Conservation (phyloP, 2,113 vertebrate genomes). For the Sardina pilchardus region DNA sequence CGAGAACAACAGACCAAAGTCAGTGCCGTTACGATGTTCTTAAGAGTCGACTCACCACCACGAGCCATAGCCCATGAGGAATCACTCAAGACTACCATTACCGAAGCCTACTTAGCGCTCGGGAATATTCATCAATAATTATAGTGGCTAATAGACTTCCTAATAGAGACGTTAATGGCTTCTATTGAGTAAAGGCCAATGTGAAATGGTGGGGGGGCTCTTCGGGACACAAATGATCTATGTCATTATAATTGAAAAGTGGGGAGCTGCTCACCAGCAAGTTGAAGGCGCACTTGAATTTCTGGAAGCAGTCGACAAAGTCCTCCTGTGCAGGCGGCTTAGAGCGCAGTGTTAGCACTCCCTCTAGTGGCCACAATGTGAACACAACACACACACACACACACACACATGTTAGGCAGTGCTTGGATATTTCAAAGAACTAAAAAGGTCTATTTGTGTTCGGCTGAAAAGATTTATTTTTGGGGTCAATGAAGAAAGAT, state of each 20-base stretch:
- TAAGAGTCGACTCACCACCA: not conserved
- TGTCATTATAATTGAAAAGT: not conserved
- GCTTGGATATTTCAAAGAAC: not conserved
- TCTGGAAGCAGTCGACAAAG: slow-evolving; percentile 94
- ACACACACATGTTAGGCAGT: not conserved
- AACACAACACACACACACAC: not conserved
- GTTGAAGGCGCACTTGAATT: slow-evolving; percentile 97
- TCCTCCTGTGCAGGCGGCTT: slow-evolving; percentile 86
- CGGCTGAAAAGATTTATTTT: not conserved
- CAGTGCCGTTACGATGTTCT: not conserved
- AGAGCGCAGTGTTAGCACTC: slow-evolving; percentile 90
- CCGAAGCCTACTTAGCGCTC: not conserved
- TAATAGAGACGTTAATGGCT: not conserved
- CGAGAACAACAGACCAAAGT: not conserved
- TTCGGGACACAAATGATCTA: not conserved
- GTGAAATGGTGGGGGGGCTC: not conserved
- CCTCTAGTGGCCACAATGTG: slow-evolving; percentile 78
- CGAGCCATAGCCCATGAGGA: not conserved
- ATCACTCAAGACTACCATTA: not conserved
- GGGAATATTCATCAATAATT: not conserved
- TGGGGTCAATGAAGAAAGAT: not conserved
- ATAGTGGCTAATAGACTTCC: not conserved
- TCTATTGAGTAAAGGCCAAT: not conserved
- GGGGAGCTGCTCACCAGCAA: slow-evolving; percentile 80
- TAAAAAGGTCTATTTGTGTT: not conserved